Conservation (phyloP, 2,888 invertebrate species). For the Omphaloscelis lunosa region DNA sequence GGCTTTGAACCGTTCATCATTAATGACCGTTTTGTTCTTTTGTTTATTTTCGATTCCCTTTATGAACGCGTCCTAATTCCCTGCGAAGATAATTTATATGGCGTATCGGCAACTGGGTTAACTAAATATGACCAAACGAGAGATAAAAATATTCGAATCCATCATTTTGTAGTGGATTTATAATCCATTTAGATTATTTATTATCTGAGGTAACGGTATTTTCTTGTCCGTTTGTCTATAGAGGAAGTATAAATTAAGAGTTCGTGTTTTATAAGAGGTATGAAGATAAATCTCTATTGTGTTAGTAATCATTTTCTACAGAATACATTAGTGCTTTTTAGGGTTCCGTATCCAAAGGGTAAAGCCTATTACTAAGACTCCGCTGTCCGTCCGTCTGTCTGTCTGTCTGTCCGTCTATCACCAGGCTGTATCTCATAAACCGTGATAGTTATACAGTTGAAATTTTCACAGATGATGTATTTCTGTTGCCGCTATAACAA, state of each 20-base stretch:
- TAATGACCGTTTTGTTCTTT: not conserved
- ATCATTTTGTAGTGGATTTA: constrained; percentile 74
- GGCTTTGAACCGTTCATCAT: not conserved
- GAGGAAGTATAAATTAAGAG: constrained; percentile 61
- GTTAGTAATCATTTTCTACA: constrained; percentile 7
- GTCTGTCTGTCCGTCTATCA: no score
- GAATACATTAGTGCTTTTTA: constrained; percentile 20
- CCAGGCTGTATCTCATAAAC: no score
- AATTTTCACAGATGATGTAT: no score
- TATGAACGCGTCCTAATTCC: constrained; percentile 49
- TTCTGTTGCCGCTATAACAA: no score
- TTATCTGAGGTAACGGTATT: constrained; percentile 71
- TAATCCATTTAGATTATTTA: constrained; percentile 68
- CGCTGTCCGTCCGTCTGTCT: no score
- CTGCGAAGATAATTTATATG: constrained; percentile 75
- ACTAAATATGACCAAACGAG: constrained; percentile 71
- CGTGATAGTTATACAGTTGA: no score
- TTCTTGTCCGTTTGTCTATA: constrained; percentile 61
- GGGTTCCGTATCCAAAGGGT: no score
- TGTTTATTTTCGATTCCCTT: constrained; percentile 12
- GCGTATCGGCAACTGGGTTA: constrained; percentile 79
- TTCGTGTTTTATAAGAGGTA: constrained; percentile 25
- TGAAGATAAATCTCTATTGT: constrained; percentile 1
- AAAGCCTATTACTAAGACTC: no score
- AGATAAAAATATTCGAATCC: constrained; percentile 74